phyloP scores from a whole-genome alignment of 92 coral and sea anemone species.

The Porites rus region DNA sequence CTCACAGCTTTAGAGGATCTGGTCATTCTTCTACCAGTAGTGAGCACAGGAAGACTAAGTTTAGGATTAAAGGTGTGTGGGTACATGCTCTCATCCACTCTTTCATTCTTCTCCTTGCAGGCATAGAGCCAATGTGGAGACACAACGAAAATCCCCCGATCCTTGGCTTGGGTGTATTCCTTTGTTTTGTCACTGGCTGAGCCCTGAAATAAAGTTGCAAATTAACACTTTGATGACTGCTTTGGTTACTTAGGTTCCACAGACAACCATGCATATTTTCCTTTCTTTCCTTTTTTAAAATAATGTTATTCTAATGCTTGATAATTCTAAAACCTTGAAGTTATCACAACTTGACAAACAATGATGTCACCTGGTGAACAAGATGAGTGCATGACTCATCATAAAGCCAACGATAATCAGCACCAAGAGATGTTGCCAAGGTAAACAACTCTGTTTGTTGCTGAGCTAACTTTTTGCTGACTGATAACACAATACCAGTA shows the following conservation, averaged over 20 bases:
- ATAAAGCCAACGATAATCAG: slow-evolving; percentile 89
- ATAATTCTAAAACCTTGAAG: too few relatives aligned
- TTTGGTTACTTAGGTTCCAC: too few relatives aligned
- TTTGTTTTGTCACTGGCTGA: slow-evolving; percentile 81
- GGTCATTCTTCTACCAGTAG: slow-evolving; percentile 79
- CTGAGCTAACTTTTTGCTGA: slow-evolving; percentile 85
- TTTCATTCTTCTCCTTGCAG: slow-evolving; percentile 72
- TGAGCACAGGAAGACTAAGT: slow-evolving; percentile 82
- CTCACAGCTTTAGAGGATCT: slow-evolving; percentile 72
- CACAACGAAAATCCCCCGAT: slow-evolving; percentile 74
- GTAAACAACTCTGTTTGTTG: slow-evolving; percentile 85
- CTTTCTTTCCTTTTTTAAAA: too few relatives aligned
- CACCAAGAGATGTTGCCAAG: slow-evolving; percentile 89
- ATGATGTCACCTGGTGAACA: slow-evolving; percentile 83
- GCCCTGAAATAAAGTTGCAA: slow-evolving; percentile 65
- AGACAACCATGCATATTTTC: too few relatives aligned
- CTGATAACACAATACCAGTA: slow-evolving; percentile 81
- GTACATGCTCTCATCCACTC: slow-evolving; percentile 86
- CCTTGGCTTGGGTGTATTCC: slow-evolving; percentile 76
- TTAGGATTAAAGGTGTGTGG: slow-evolving; percentile 96
- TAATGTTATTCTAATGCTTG: too few relatives aligned
- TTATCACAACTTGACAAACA: not conserved
- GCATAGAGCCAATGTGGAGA: slow-evolving; percentile 97
- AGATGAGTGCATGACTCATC: slow-evolving; percentile 95
- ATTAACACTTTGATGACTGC: too few relatives aligned